A percentile compares a stretch with the other conserved stretches of the same genome.
phyloP scores from a whole-genome alignment of 2,797 vertebrate species.

The Ceyx erithaca region DNA sequence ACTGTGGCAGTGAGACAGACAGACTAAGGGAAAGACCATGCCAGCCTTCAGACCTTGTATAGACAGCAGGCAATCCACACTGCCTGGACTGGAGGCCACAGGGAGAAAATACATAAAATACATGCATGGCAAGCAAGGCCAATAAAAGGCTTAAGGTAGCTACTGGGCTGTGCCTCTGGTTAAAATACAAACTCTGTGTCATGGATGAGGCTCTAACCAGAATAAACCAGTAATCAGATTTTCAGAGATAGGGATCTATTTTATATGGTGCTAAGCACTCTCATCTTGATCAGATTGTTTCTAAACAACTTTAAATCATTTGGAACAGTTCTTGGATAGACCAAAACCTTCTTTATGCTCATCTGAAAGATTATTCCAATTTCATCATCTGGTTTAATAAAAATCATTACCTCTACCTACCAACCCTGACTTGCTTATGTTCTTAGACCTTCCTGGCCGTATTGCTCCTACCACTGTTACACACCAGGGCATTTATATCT shows the following conservation, averaged over 20 bases:
- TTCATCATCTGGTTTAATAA: conserved; percentile 43
- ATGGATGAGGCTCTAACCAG: conserved; percentile 1
- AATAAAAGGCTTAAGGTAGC: not conserved
- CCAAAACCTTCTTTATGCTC: conserved; percentile 7
- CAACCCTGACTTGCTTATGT: not conserved
- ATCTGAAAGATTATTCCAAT: conserved; percentile 37
- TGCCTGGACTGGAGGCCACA: not conserved
- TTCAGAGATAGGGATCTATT: conserved; percentile 38
- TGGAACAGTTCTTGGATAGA: conserved; percentile 29
- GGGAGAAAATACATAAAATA: not conserved
- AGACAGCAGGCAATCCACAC: not conserved
- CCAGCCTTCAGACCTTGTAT: not conserved
- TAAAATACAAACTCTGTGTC: conserved; percentile 18
- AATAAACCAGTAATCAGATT: conserved; percentile 52
- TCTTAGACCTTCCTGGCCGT: not conserved
- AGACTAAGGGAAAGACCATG: not conserved
- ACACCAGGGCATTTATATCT: not conserved
- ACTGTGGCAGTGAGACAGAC: not conserved
- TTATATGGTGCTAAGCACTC: conserved; percentile 6
- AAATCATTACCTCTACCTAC: not conserved
- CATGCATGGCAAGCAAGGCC: not conserved
- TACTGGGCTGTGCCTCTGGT: not conserved
- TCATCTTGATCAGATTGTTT: conserved; percentile 41
- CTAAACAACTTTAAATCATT: conserved; percentile 27
- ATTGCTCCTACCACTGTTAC: not conserved